These are phyloP conservation scores for Spilosoma lubricipeda DNA, from an alignment of 2,888 invertebrate species.

Conservation along the genomic window DNA sequence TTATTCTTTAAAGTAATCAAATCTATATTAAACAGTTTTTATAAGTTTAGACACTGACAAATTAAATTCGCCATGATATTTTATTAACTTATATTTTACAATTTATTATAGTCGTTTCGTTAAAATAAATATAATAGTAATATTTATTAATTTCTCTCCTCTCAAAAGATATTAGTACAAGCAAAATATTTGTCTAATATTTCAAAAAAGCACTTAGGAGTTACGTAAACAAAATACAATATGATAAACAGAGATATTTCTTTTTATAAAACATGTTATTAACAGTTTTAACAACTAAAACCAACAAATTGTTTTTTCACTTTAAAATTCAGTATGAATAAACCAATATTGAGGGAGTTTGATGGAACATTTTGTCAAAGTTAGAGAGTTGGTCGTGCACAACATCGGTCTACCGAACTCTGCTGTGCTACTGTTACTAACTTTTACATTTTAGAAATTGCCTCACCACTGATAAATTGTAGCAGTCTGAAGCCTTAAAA, in stretches of 20 bases:
- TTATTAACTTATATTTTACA: background rate
- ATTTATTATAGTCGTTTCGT: background rate
- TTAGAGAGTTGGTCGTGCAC: slow-evolving; percentile 6
- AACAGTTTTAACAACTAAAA: background rate
- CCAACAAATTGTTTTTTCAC: background rate
- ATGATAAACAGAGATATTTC: too few species aligned
- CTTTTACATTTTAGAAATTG: slow-evolving; percentile 45
- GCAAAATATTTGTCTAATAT: too few species aligned
- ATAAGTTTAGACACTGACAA: background rate
- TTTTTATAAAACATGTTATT: background rate
- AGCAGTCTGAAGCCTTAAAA: slow-evolving; percentile 46
- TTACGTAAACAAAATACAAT: too few species aligned
- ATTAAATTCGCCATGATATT: background rate
- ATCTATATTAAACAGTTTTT: background rate
- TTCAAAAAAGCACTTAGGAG: too few species aligned
- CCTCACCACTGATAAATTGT: slow-evolving; percentile 53
- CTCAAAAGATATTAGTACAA: too few species aligned
- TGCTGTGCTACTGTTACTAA: slow-evolving; percentile 33
- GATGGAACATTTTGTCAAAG: slow-evolving; percentile 29
- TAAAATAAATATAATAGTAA: background rate
- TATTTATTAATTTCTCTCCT: too few species aligned
- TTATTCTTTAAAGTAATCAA: background rate
- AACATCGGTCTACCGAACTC: slow-evolving; percentile 9
- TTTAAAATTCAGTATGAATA: slow-evolving; percentile 19
- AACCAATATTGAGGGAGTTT: slow-evolving; percentile 25